phyloP scores from a whole-genome alignment of 2,888 invertebrate species.

The Fissipunctia ypsillon region DNA sequence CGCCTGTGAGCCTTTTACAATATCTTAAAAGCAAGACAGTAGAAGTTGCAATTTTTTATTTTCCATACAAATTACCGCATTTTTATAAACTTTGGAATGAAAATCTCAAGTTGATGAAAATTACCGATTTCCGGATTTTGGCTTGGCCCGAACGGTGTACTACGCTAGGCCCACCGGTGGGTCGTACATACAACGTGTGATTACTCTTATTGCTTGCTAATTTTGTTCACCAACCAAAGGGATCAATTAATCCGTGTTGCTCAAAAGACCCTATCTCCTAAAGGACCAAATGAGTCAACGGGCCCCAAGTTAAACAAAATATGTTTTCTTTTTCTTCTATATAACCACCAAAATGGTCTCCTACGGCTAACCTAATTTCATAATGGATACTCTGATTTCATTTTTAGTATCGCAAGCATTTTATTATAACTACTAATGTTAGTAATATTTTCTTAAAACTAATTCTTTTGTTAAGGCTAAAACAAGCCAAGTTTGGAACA shows the following conservation, averaged over 20 bases:
- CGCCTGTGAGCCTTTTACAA: too few species aligned
- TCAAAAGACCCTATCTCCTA: neutral
- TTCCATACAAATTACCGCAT: too few species aligned
- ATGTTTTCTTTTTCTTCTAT: neutral
- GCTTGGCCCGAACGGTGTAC: too few species aligned
- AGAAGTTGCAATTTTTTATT: too few species aligned
- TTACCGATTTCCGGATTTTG: too few species aligned
- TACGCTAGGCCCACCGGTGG: too few species aligned
- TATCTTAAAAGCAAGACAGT: too few species aligned
- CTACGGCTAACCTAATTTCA: constrained; percentile 48
- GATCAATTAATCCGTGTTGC: neutral
- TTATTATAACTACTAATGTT: constrained; percentile 48
- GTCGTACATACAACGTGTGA: too few species aligned
- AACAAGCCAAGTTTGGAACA: constrained; percentile 65
- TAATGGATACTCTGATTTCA: constrained; percentile 39
- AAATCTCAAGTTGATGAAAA: too few species aligned
- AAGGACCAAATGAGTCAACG: neutral
- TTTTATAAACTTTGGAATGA: too few species aligned
- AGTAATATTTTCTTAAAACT: constrained; percentile 64
- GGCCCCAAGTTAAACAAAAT: constrained; percentile 16
- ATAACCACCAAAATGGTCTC: constrained; percentile 17
- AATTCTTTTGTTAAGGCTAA: constrained; percentile 62
- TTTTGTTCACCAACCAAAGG: neutral
- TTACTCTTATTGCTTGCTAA: constrained; percentile 21
- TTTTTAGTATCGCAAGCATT: constrained; percentile 59